Base-by-base conservation (phyloP, 2,797 vertebrate species). In the Limosa lapponica region DNA sequence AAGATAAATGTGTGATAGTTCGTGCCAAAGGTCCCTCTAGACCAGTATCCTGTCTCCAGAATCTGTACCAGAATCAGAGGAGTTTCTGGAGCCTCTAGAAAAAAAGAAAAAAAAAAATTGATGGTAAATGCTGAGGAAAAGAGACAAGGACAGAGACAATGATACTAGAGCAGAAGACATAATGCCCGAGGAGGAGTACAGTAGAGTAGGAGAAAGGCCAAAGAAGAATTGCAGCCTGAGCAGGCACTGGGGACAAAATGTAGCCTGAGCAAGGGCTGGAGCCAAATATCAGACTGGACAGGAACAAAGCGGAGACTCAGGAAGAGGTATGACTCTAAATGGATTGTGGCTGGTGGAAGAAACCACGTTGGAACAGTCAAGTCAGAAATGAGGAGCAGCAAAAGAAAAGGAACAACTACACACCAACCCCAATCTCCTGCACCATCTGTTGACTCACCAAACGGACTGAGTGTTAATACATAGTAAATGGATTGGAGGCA, bases 401-500 rank as follows among this genome's bases (percentile, higher is more conserved):
- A 58, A 51, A 34, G 16, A 46, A 69, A 69, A 73, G n/a, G n/a
- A 65, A 12, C 7, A 10, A 14, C 7, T 43, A 5, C 1, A 7
- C 20, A 34, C 4, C 24, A 64, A 1, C 18, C 10, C 11, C 24
- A 23, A 2, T 6, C 55, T 74, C 32, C 48, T 44, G 32, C 17
- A 78, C 5, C 16, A 18, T 8, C 28, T 2, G 0, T 1, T 70
- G 55, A 11, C 37, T 79, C 62, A 49, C 8, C 9, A 46, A 54
- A 82, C 7, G 36, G 27, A 30, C 44, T 41, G 14, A 74, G n/a
- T 7, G 3, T 14, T 14, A 62, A 30, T 0, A 0, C 28, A 64
- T 8, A 55, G 30, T 5, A 74, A 58, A 28, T 20, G 11, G 12
- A 24, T 54, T 52, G 27, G 19, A 65, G 24, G 25, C 3, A 24